These are phyloP conservation scores for Yponomeuta plumbellus DNA, from an alignment of 2,888 invertebrate species.

Conservation along the genomic window DNA sequence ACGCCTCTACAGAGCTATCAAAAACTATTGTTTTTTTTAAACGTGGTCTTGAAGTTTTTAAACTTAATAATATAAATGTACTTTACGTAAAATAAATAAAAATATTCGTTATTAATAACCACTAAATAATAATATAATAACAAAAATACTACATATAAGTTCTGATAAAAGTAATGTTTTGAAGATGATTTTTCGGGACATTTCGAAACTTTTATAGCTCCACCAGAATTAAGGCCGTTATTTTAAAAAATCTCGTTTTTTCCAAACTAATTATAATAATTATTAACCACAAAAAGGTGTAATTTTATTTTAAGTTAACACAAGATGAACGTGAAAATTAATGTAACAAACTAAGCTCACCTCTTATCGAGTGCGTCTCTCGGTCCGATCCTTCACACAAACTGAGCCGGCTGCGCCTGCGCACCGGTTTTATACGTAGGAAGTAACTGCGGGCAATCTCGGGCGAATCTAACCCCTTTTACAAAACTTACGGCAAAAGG, in stretches of 20 bases:
- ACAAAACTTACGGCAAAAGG: conserved; percentile 4
- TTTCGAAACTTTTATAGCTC: too few species aligned
- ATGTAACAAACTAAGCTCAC: conserved; percentile 37
- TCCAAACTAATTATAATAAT: too few species aligned
- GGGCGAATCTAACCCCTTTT: conserved; percentile 5
- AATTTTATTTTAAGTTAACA: too few species aligned
- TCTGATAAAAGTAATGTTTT: too few species aligned
- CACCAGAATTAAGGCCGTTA: too few species aligned
- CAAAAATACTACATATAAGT: too few species aligned
- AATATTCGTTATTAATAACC: not conserved
- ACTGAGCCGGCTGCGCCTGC: conserved; percentile 38
- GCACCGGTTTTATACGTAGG: conserved; percentile 53
- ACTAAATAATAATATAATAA: not conserved
- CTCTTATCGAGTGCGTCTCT: conserved; percentile 41
- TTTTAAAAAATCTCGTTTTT: too few species aligned
- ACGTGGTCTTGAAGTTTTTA: not conserved
- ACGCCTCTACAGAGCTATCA: not conserved
- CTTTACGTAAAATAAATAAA: not conserved
- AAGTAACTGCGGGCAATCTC: conserved; percentile 29
- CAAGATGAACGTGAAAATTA: too few species aligned
- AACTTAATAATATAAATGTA: not conserved
- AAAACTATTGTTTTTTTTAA: too few species aligned
- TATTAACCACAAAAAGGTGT: too few species aligned
- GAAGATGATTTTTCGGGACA: too few species aligned
- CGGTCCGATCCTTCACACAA: conserved; percentile 51